Evolutionary conservation across 2,888 invertebrate species (phyloP), one percentile per base, ranked within the genome.

Genomic region (Trachelus iudaicus): DNA sequence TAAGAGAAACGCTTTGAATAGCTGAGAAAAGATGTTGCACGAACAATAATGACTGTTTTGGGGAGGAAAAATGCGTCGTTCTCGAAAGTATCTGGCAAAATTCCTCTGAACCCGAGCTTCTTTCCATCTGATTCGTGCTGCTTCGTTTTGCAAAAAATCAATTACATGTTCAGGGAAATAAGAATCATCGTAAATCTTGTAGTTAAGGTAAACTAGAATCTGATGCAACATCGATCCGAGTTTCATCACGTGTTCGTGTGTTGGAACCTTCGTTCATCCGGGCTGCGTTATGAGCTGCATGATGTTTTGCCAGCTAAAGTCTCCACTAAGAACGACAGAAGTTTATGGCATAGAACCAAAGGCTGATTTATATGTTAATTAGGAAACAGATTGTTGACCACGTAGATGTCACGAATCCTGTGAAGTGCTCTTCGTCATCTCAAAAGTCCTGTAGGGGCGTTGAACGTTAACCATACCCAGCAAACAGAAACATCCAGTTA

Each of bases 181-280:
- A 84, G 83, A 84, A 82, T 85, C 82, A 78, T 74, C 78, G 75
- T 77, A 80, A 82, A 85, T 82, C 83, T 82, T 86, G 85, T 85
- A 87, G 83, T 84, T 88, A 85, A 87, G 89, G 86, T 85, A 89
- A 90, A 90, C 89, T 86, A 88, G 89, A 89, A 90, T 91, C 91
- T 91, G 91, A 91, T 85, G 91, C 91, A 91, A 91, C 85, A 88
- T 84, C 83, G 83, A 82, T 83, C 80, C 83, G 75, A 77, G 77
- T 91, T 85, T 89, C 91, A 86, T 90, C 91, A 91, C 79, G 76
- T 34, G 73, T 13, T 76, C 80, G 81, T 81, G 83, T 84, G 84
- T 77, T 76, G 82, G 77, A 84, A 85, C 84, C 78, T 85, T 82
- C 79, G 37, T 74, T 74, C 37, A 30, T 30, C 30, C 35, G 74